Evolutionary conservation across 2,113 vertebrate species (phyloP).

Genomic region (Raja brachyura): DNA sequence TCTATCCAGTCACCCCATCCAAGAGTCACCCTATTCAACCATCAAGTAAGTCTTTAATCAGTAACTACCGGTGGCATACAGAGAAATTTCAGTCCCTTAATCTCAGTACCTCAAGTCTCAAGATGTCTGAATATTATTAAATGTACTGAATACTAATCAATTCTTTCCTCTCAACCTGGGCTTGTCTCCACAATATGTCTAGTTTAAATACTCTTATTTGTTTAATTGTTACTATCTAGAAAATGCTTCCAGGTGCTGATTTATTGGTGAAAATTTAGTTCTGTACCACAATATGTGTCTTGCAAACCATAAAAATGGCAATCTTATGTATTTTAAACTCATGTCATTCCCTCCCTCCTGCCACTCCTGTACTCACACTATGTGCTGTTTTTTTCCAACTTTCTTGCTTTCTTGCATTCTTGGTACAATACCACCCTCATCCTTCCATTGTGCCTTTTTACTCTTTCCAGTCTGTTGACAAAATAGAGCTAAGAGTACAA

Average conservation of each 20-base stretch:
- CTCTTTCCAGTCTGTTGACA: background rate
- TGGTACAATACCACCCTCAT: too few species aligned
- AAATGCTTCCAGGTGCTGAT: background rate
- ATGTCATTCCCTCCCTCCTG: background rate
- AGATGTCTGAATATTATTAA: background rate
- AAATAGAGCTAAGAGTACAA: background rate
- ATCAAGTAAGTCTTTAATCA: conserved; percentile 32
- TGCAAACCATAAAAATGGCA: background rate
- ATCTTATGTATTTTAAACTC: background rate
- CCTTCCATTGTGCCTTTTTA: background rate
- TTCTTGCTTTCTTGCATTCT: background rate
- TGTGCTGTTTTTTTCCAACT: background rate
- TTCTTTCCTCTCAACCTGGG: background rate
- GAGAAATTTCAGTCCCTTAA: background rate
- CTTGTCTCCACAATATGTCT: background rate
- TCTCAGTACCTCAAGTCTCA: background rate
- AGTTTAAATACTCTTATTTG: background rate
- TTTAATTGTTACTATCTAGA: background rate
- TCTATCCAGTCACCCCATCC: conserved; percentile 2
- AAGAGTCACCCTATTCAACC: conserved; percentile 30
- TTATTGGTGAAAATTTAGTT: background rate
- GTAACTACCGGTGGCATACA: background rate
- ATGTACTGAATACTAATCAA: background rate
- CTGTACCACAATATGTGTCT: background rate
- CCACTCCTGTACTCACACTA: background rate